phyloP scores from a whole-genome alignment of 2,113 vertebrate species.

The Pimephales promelas region DNA sequence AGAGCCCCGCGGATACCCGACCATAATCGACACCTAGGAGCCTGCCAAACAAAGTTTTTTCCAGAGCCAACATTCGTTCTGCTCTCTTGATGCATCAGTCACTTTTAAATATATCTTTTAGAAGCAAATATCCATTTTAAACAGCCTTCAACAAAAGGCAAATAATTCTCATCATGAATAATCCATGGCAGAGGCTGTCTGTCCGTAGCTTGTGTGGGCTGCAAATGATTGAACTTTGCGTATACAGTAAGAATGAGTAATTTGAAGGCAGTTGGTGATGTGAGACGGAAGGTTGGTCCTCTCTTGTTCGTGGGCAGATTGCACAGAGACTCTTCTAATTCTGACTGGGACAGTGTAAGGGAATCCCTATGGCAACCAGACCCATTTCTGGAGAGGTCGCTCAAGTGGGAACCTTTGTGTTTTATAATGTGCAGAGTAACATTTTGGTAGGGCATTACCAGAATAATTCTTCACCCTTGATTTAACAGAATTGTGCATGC shows the following conservation, averaged over 20 bases:
- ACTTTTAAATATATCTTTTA: constrained; percentile 42
- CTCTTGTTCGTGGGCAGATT: constrained; percentile 45
- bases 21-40: constrained; percentile 10
- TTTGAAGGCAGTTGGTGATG: constrained; percentile 30
- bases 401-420: constrained; percentile 22
- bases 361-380: constrained; percentile 49
- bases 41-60: constrained; percentile 9
- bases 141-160: constrained; percentile 28
- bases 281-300: constrained; percentile 30
- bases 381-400: background rate
- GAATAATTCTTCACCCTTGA: background rate
- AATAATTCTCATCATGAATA: constrained; percentile 38
- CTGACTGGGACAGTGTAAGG: constrained; percentile 28
- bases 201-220: constrained; percentile 31
- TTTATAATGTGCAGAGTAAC: constrained; percentile 13
- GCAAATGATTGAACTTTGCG: constrained; percentile 29
- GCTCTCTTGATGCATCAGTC: constrained; percentile 12
- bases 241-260: background rate
- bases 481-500: constrained; percentile 2
- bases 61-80: constrained; percentile 7
- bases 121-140: background rate
- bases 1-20: background rate
- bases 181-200: constrained; percentile 18
- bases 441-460: background rate
- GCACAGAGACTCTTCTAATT: constrained; percentile 26